Evolutionary conservation across 2,113 vertebrate genomes (phyloP), one percentile per base, ranked within the genome.

Genomic region (Cyphomyrus plagiostoma): DNA sequence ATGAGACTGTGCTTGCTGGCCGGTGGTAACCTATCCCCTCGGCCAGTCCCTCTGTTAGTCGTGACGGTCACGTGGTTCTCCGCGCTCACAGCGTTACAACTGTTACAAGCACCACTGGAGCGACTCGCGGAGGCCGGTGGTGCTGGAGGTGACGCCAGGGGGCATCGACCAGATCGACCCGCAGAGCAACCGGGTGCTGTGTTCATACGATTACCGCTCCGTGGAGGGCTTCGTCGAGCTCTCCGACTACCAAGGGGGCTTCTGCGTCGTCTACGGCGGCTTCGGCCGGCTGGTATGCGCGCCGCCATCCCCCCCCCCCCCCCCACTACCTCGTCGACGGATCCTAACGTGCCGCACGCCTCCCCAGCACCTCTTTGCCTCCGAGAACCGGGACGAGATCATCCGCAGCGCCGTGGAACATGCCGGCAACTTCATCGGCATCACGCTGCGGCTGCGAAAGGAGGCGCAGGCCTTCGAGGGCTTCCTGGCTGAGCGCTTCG

Each of bases 21-120:
- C 10, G 26, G 9, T 70, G 62, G n/a, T 30, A 30, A 4, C 23
- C n/a, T 26, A 4, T 11, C 62, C 62, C 62, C 62, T 66, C 23
- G 26, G n/a, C 9, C 23, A n/a, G 3, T 26, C 11, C 62, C 62
- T 26, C 23, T 66, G 62, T 26, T 4, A 11, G 62, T 66, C 4
- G n/a, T 66, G 8, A 70, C n/a, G 9, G 62, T 70, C n/a, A 0
- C 10, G 3, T 30, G 62, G 30, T 30, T 19, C 5, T 13, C 30
- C 50, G 11, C 50, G 3, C n/a, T 26, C 48, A 19, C 92, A 96
- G 98, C 98, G 98, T 87, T 99, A 98, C 92, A 98, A 98, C 94
- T 99, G 98, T 94, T 99, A 96, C 92, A 99, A 99, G 93, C 98
- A 99, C 93, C 98, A 99, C 93, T 99, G 98, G 98, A 99, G 97